A percentile compares a stretch with the other conserved stretches of the same genome.
phyloP scores from a whole-genome alignment of 2,888 invertebrate genomes.

The Folsomia candida region DNA sequence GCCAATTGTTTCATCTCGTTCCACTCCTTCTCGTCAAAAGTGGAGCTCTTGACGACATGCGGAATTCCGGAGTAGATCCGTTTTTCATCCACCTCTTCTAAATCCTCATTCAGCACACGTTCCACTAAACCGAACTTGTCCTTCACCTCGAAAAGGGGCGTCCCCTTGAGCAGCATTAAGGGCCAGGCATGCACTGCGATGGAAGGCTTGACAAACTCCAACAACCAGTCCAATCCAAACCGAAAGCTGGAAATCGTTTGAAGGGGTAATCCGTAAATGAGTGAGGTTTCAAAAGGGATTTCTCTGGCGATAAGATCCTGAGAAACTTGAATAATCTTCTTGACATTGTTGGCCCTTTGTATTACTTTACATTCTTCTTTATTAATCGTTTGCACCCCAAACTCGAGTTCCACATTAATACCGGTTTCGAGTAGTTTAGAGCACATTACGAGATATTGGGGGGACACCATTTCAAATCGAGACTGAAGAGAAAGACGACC shows the following conservation, averaged over 20 bases:
- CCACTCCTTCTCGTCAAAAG: conserved; percentile 16
- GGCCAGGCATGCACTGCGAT: conserved; percentile 19
- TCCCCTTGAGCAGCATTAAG: conserved; percentile 17
- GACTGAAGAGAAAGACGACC: too few relatives aligned
- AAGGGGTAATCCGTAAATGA: conserved; percentile 22
- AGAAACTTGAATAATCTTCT: conserved; percentile 2
- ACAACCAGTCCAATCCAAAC: conserved; percentile 16
- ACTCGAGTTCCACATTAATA: too few relatives aligned
- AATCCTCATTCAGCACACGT: conserved; percentile 14
- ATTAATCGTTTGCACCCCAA: too few relatives aligned
- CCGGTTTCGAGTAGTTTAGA: too few relatives aligned
- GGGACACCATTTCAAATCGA: too few relatives aligned
- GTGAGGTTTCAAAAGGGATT: conserved; percentile 24
- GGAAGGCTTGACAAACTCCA: conserved; percentile 15
- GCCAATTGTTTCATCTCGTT: conserved; percentile 19
- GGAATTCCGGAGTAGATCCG: conserved; percentile 22
- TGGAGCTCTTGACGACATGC: conserved; percentile 20
- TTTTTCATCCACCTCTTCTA: conserved; percentile 19
- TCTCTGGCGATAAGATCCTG: conserved; percentile 9
- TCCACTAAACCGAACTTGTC: conserved; percentile 2
- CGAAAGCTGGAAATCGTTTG: conserved; percentile 17
- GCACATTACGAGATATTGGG: too few relatives aligned
- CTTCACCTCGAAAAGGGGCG: conserved; percentile 12
- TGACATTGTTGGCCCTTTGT: conserved; percentile 12
- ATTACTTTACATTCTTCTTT: conserved; percentile 11